A percentile compares a stretch with the other conserved stretches of the same genome.
Evolutionary conservation across 2,797 vertebrate species (phyloP).

Genomic region (Mycteria americana): DNA sequence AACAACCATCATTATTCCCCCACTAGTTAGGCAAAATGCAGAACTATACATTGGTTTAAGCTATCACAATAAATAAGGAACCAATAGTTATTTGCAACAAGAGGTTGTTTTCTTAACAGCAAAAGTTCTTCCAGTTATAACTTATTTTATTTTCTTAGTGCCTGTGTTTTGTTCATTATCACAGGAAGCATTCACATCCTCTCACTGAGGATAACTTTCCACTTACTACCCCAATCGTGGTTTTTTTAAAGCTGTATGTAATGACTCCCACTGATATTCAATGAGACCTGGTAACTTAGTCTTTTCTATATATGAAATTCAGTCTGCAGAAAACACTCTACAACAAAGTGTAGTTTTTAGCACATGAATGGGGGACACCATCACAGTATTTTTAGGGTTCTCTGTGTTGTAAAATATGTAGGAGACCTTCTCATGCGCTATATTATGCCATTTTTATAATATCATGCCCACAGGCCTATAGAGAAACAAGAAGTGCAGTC

Average conservation of each 20-base stretch:
- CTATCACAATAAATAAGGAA: neutral
- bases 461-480: neutral
- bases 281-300: neutral
- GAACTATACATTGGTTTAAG: neutral
- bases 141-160: neutral
- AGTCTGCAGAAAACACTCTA: neutral
- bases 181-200: neutral
- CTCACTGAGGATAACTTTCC: neutral
- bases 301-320: neutral
- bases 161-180: neutral
- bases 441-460: neutral
- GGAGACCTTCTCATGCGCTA: neutral
- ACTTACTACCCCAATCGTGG: fast-evolving
- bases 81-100: neutral
- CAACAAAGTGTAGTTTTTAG: neutral
- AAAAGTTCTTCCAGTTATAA: neutral
- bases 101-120: neutral
- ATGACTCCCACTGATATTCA: neutral
- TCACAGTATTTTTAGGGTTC: neutral
- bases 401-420: neutral
- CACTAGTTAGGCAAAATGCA: neutral
- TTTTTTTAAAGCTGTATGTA: neutral
- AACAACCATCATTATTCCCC: neutral
- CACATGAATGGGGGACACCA: neutral
- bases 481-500: neutral